Evolutionary conservation across 2,888 invertebrate genomes (phyloP), one percentile per base, ranked within the genome.

Genomic region (Drosophila picticornis): DNA sequence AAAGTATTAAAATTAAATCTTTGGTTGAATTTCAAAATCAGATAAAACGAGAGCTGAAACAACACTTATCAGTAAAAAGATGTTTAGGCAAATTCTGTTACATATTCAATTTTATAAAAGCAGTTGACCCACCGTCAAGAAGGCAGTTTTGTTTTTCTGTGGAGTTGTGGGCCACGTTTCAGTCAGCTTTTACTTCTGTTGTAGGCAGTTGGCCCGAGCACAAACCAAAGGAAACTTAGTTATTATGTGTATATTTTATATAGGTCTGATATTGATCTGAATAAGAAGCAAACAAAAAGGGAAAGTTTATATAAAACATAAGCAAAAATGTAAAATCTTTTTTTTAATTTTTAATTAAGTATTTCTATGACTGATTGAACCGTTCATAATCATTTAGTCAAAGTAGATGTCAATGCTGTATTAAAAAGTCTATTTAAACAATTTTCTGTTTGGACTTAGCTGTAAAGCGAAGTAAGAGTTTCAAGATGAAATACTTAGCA

Each of bases 121-220:
- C 16, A 27, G 25, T 27, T 36, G 25, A 11, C 11, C 10, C 6
- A 10, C 19, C 10, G 34, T 19, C 6, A 2, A 11, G 25, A 2
- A 1, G 4, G 52, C 5, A 27, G 9, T 53, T 31, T 70, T 2
- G 4, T 34, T 36, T 51, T 29, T 9, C 4, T 29, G 27, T 38
- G 27, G 19, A 31, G 57, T 62, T 56, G 48, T 48, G 50, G 50
- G 64, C 55, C 63, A 59, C 64, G 59, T 56, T 70, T 34, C 34
- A 34, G 34, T 34, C 0, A 4, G 13, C 4, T 32, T 11, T 32
- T 32, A 32, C 11, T 32, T 32, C 32, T 32, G 34, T 34, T 36
- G 36, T 11, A 16, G 13, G 34, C 13, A 34, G 36, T 31, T 31
- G 9, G 1, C 34, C 34, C 34, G 1, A 31, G 31, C 31, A 7